A percentile compares a stretch with the other conserved stretches of the same genome.
phyloP scores from a whole-genome alignment of 2,797 vertebrate genomes.

The Odontamblyopus lacepedii region DNA sequence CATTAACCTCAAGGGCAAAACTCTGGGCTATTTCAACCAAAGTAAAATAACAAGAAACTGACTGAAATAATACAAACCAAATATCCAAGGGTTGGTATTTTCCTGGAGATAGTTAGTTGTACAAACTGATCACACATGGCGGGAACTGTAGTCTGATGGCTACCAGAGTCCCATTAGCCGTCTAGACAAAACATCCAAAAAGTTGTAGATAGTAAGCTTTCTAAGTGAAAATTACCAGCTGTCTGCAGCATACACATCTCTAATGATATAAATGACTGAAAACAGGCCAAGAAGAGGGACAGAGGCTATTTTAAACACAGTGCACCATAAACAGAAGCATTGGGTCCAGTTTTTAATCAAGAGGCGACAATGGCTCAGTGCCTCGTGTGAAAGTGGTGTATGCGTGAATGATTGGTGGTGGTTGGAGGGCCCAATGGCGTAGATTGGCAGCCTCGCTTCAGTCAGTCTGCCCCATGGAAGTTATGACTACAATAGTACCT shows the following conservation, averaged over 20 bases:
- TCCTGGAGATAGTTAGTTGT: neutral
- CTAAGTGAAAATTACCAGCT: constrained; percentile 6
- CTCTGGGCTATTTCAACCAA: constrained; percentile 15
- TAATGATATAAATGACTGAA: constrained; percentile 10
- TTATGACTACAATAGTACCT: no score
- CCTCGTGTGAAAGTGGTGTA: no score
- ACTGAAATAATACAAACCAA: constrained; percentile 16
- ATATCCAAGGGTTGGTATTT: constrained; percentile 17
- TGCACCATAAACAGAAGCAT: constrained; percentile 18
- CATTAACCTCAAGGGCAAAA: constrained; percentile 11
- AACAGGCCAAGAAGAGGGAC: neutral
- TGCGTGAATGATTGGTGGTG: no score
- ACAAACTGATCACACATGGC: neutral
- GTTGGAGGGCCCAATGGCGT: no score
- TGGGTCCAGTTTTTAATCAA: constrained; percentile 11
- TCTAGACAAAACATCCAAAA: constrained; percentile 12
- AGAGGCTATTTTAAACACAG: neutral
- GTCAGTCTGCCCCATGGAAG: no score
- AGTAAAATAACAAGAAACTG: constrained; percentile 8
- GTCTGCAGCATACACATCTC: constrained; percentile 7
- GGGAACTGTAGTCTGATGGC: constrained; percentile 1
- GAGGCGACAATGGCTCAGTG: neutral
- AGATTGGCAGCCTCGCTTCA: no score
- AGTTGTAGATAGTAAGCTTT: constrained; percentile 3
- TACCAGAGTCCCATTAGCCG: constrained; percentile 5